Conservation (phyloP, 2,888 invertebrate genomes). For the Fissipunctia ypsillon region DNA sequence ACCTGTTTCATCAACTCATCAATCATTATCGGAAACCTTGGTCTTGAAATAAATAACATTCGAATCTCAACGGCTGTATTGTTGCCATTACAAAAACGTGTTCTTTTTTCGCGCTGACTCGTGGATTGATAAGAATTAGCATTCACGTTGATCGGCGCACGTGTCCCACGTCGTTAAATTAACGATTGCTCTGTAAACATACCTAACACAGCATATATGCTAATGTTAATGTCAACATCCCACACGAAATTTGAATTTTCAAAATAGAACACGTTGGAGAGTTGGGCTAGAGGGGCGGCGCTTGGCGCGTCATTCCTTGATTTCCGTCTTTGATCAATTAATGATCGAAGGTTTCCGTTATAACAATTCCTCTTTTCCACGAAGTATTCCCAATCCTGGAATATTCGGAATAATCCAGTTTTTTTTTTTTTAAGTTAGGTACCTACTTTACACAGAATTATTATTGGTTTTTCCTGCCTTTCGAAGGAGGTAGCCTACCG, state of each 20-base stretch:
- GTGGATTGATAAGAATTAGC: slow-evolving; percentile 65
- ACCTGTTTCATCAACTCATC: slow-evolving; percentile 26
- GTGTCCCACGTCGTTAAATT: slow-evolving; percentile 67
- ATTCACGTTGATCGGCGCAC: slow-evolving; percentile 70
- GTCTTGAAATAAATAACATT: slow-evolving; percentile 30
- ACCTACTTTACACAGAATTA: background rate
- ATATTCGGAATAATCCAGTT: background rate
- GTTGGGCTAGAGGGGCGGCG: slow-evolving; percentile 5
- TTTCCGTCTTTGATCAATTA: too few species aligned
- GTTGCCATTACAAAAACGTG: slow-evolving; percentile 37
- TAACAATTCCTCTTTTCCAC: slow-evolving; percentile 7
- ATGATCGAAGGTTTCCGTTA: slow-evolving; percentile 36
- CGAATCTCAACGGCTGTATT: slow-evolving; percentile 33
- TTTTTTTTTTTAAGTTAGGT: slow-evolving; percentile 3
- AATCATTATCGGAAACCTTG: slow-evolving; percentile 26
- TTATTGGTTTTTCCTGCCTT: background rate
- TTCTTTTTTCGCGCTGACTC: slow-evolving; percentile 46
- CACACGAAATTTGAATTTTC: slow-evolving; percentile 24
- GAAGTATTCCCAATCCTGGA: slow-evolving; percentile 6
- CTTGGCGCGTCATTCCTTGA: background rate
- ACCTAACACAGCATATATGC: slow-evolving; percentile 27
- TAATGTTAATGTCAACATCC: slow-evolving; percentile 16
- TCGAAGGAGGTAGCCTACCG: background rate
- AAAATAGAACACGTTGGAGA: slow-evolving; percentile 14
- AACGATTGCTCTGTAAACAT: slow-evolving; percentile 60